A percentile compares a stretch with the other conserved stretches of the same genome.
Evolutionary conservation across 2,113 vertebrate genomes (phyloP).

Genomic region (Pollachius pollachius): DNA sequence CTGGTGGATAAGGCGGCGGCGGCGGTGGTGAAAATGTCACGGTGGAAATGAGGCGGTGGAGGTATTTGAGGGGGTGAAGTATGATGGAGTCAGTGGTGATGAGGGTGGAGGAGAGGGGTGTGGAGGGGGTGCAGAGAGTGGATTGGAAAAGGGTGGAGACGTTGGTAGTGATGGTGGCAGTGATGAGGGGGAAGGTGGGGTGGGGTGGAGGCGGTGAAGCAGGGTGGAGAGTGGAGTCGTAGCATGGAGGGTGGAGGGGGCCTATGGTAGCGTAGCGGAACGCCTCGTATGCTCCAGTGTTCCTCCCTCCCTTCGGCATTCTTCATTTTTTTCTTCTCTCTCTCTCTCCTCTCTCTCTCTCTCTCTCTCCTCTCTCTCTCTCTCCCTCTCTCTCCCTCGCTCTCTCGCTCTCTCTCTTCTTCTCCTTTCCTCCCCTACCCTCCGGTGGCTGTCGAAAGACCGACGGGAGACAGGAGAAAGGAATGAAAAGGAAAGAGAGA

Average conservation of each 20-base stretch:
- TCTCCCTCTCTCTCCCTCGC: not conserved
- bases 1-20: constrained; percentile 21
- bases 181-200: no score
- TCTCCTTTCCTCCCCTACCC: not conserved
- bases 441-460: not conserved
- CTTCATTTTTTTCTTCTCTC: not conserved
- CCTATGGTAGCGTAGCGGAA: not conserved
- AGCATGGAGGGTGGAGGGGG: not conserved
- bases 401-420: not conserved
- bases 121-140: constrained; percentile 23
- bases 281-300: not conserved
- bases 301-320: not conserved
- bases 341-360: no score
- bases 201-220: no score
- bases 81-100: no score
- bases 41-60: no score
- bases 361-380: not conserved
- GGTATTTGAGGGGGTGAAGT: not conserved
- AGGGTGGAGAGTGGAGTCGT: constrained; percentile 25
- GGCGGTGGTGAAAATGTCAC: not conserved
- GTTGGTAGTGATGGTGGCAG: no score
- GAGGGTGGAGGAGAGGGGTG: no score
- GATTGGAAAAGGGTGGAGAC: no score
- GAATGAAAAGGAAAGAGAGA: not conserved
- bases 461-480: not conserved